phyloP scores from a whole-genome alignment of 2,888 invertebrate genomes.

The Hirudinaria manillensis region DNA sequence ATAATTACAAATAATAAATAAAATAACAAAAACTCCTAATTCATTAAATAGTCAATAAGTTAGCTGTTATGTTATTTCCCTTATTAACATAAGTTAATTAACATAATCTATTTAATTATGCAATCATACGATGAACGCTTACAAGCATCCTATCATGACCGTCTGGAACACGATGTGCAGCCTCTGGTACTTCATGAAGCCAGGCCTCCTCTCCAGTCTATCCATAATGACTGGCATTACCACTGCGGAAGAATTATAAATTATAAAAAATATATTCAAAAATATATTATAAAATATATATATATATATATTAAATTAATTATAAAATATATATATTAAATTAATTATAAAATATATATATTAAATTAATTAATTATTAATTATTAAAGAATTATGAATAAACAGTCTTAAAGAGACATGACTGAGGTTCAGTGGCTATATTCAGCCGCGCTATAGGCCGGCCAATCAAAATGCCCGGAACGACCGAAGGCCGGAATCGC shows the following conservation, averaged over 20 bases:
- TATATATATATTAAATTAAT: not conserved
- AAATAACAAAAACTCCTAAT: too few relatives aligned
- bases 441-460: too few relatives aligned
- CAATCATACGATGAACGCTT: slow-evolving; percentile 39
- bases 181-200: slow-evolving; percentile 60
- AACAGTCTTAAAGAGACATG: too few relatives aligned
- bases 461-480: too few relatives aligned
- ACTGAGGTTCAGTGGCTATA: too few relatives aligned
- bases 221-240: slow-evolving; percentile 52
- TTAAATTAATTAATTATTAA: not conserved
- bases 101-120: not conserved
- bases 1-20: too few relatives aligned
- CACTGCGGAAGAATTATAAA: slow-evolving; percentile 40
- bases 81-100: not conserved
- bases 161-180: slow-evolving; percentile 71
- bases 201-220: slow-evolving; percentile 45
- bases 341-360: not conserved
- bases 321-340: not conserved
- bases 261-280: too few relatives aligned
- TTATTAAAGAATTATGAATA: too few relatives aligned
- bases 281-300: not conserved
- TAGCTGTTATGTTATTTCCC: too few relatives aligned
- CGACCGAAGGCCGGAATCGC: too few relatives aligned
- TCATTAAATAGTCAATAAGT: too few relatives aligned
- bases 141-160: slow-evolving; percentile 59